Base-by-base conservation (phyloP, 2,888 invertebrate genomes). In the Conchocele bisecta region DNA sequence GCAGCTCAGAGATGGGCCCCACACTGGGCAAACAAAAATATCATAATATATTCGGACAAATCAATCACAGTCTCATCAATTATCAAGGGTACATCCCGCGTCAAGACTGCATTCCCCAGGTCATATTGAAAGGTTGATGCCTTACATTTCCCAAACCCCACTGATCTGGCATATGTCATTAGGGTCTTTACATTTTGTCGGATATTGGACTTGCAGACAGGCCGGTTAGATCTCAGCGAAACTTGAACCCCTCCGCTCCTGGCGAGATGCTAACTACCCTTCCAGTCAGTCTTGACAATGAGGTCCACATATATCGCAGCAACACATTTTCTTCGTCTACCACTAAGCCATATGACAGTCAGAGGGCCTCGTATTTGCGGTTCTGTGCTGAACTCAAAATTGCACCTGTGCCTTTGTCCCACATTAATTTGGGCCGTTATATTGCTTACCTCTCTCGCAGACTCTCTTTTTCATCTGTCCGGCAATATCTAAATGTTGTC, bases 381-480 rank as follows among this genome's bases (percentile, higher is more conserved):
- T 48, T 48, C 31, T 48, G 48, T n/a, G n/a, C 28, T 48, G 31
- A 48, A 26, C 4, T 24, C 3, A n/a, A 13, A 13, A 46, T 48
- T n/a, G 7, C 11, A 3, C 58, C 44, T 9, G n/a, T 58, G 15
- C 58, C 58, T 1, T 11, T 58, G 9, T 42, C 22, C 5, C 46
- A 29, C 13, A 5, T 13, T 5, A 24, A 59, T 24, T 28, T 59
- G 20, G 29, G 26, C 4, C 48, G 59, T 7, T 46, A 59, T 29
- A 48, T 59, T 20, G 57, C 57, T n/a, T 57, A 28, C 24, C 28
- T 42, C 9, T 57, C 57, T 7, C 37, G 35, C 13, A 20, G 28
- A 9, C 26, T 42, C 13, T 22, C 20, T 11, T 57, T 57, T 17
- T 9, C 22, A 13, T 41, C 41, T 28, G 35, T 57, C 15, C 29